Conservation (phyloP, 2,797 vertebrate genomes). For the Semotilus atromaculatus region DNA sequence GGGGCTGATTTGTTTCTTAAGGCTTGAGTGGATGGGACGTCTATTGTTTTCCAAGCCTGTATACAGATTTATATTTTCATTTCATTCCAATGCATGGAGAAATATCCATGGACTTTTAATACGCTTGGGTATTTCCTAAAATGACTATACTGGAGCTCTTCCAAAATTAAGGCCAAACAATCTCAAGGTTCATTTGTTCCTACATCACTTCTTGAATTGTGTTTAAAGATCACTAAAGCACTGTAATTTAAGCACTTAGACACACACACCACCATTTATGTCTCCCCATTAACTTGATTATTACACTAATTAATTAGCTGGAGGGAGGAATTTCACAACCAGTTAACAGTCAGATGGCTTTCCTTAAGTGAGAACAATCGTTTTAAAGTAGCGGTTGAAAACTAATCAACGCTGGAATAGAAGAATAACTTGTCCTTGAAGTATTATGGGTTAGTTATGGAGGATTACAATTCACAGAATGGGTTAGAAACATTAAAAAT, state of each 20-base stretch:
- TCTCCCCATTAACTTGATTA: slow-evolving; percentile 63
- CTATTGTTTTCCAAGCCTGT: slow-evolving; percentile 38
- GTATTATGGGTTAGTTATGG: not conserved
- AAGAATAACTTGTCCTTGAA: slow-evolving; percentile 25
- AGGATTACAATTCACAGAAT: not conserved
- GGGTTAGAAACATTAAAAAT: not conserved
- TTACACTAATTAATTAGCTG: slow-evolving; percentile 60
- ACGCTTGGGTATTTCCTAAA: slow-evolving; percentile 10
- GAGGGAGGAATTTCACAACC: slow-evolving; percentile 61
- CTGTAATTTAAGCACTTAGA: slow-evolving; percentile 60
- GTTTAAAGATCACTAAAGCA: slow-evolving; percentile 51
- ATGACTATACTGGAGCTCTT: not conserved
- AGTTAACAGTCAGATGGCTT: slow-evolving; percentile 59
- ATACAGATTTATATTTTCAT: not conserved
- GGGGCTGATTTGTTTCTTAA: slow-evolving; percentile 57
- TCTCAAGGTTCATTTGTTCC: slow-evolving; percentile 52
- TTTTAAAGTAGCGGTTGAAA: slow-evolving; percentile 11
- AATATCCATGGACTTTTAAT: no score
- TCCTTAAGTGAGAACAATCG: slow-evolving; percentile 34
- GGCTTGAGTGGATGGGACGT: slow-evolving; percentile 24
- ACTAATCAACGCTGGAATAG: not conserved
- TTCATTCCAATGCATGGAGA: not conserved
- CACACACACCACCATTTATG: slow-evolving; percentile 58
- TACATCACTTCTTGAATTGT: slow-evolving; percentile 37
- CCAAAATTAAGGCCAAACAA: slow-evolving; percentile 37